phyloP scores from a whole-genome alignment of 2,888 invertebrate genomes.

The Cryptocephalus primarius region DNA sequence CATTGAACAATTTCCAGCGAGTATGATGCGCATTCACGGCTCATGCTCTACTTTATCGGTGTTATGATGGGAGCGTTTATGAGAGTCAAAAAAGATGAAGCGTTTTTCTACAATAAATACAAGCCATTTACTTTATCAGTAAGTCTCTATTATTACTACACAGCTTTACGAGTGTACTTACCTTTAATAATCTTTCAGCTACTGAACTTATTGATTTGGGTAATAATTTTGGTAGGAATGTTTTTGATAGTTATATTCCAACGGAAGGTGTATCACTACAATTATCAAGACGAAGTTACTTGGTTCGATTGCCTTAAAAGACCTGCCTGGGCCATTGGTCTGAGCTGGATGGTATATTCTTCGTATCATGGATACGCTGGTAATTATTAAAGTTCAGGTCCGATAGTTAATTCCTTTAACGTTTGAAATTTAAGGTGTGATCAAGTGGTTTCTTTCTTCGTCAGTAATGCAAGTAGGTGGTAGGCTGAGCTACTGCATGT shows the following conservation, averaged over 20 bases:
- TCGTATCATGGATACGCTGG: constrained; percentile 17
- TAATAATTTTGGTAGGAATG: constrained; percentile 7
- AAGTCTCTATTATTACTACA: neutral
- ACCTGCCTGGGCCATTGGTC: constrained; percentile 12
- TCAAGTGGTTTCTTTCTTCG: constrained; percentile 43
- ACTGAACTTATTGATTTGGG: constrained; percentile 11
- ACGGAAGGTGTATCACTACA: constrained; percentile 1
- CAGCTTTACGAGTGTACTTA: too few species aligned
- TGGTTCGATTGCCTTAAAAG: constrained; percentile 6
- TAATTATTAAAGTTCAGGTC: constrained; percentile 4
- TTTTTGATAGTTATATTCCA: constrained; percentile 2
- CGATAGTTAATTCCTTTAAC: neutral
- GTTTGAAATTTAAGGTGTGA: constrained; percentile 31
- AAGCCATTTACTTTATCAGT: neutral
- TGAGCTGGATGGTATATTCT: constrained; percentile 18
- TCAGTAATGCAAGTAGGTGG: constrained; percentile 42
- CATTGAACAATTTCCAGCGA: constrained; percentile 8
- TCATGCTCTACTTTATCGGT: constrained; percentile 17
- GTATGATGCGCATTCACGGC: constrained; percentile 17
- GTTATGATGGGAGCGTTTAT: constrained; percentile 16
- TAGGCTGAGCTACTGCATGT: constrained; percentile 44
- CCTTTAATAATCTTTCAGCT: constrained; percentile 3
- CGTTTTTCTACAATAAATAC: constrained; percentile 7
- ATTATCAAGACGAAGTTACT: too few species aligned
- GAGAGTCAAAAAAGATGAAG: constrained; percentile 12